Conservation (phyloP, 2,113 vertebrate genomes). For the Symphodus melops region DNA sequence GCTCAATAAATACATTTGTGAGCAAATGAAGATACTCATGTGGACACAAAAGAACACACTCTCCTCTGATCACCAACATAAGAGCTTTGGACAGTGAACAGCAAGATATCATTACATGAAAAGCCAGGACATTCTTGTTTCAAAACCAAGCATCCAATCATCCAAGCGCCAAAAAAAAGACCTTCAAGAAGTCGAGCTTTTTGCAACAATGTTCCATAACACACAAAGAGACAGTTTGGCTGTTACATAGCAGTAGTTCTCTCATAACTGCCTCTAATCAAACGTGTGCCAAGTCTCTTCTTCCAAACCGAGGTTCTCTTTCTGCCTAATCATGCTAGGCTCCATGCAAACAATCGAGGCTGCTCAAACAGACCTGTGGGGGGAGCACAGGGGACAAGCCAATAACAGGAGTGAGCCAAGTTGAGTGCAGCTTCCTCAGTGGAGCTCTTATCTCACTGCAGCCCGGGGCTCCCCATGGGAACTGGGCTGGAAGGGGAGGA, state of each 20-base stretch:
- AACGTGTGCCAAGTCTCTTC: slow-evolving; percentile 10
- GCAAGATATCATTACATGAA: not conserved
- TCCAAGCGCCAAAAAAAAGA: slow-evolving; percentile 4
- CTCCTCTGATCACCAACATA: slow-evolving; percentile 15
- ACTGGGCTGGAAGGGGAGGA: slow-evolving; percentile 24
- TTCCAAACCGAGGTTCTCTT: slow-evolving; percentile 31
- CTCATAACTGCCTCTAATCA: slow-evolving; percentile 16
- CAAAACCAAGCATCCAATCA: not conserved
- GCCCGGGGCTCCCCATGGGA: slow-evolving; percentile 58
- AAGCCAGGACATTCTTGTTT: not conserved
- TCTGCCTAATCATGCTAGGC: slow-evolving; percentile 56
- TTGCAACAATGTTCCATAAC: not conserved
- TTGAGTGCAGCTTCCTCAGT: slow-evolving; percentile 48
- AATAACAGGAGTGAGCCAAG: slow-evolving; percentile 56
- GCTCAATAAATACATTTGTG: slow-evolving; percentile 28
- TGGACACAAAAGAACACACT: not conserved
- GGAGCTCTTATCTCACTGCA: slow-evolving; percentile 62
- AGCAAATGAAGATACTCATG: slow-evolving; percentile 17
- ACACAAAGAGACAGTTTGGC: not conserved
- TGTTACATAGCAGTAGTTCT: not conserved
- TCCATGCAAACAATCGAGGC: slow-evolving; percentile 53
- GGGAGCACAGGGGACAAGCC: slow-evolving; percentile 46
- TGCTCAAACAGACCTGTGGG: slow-evolving; percentile 53
- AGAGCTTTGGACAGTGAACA: slow-evolving; percentile 5
- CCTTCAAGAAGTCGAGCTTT: not conserved